A percentile compares a stretch with the other conserved stretches of the same genome.
Evolutionary conservation across 2,888 invertebrate species (phyloP).

Genomic region (Argynnis bischoffii): DNA sequence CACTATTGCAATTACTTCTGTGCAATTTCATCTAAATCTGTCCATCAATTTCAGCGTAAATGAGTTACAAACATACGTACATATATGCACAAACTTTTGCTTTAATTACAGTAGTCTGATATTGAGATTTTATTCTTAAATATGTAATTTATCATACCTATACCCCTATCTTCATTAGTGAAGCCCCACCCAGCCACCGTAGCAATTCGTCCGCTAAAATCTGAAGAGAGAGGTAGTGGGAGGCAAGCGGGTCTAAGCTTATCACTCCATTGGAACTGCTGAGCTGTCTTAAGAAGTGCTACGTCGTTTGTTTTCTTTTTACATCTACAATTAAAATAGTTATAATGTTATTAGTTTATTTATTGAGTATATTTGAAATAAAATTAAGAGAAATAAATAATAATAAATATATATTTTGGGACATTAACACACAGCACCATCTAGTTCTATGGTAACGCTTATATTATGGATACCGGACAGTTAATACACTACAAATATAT

Average conservation of each 20-base stretch:
- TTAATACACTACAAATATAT: too few species aligned
- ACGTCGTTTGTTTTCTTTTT: constrained; percentile 81
- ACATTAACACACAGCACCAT: too few species aligned
- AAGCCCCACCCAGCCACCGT: constrained; percentile 94
- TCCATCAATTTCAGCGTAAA: too few species aligned
- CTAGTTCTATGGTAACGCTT: too few species aligned
- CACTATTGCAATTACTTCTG: too few species aligned
- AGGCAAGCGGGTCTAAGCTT: constrained; percentile 90
- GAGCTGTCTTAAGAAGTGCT: constrained; percentile 87
- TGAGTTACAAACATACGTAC: too few species aligned
- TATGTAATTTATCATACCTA: constrained; percentile 67
- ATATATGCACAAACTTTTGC: too few species aligned
- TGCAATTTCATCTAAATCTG: neutral
- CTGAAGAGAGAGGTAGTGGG: constrained; percentile 78
- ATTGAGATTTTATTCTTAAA: neutral
- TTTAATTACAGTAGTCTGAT: too few species aligned
- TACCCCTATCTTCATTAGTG: constrained; percentile 87
- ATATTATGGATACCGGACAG: too few species aligned
- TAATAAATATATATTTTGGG: too few species aligned
- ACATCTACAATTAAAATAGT: constrained; percentile 51
- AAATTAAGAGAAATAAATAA: too few species aligned
- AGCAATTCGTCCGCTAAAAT: constrained; percentile 82
- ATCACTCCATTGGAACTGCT: constrained; percentile 86
- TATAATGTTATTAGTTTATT: neutral
- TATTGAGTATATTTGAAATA: neutral